Base-by-base conservation (phyloP, 2,797 vertebrate genomes). In the Chelonia mydas region DNA sequence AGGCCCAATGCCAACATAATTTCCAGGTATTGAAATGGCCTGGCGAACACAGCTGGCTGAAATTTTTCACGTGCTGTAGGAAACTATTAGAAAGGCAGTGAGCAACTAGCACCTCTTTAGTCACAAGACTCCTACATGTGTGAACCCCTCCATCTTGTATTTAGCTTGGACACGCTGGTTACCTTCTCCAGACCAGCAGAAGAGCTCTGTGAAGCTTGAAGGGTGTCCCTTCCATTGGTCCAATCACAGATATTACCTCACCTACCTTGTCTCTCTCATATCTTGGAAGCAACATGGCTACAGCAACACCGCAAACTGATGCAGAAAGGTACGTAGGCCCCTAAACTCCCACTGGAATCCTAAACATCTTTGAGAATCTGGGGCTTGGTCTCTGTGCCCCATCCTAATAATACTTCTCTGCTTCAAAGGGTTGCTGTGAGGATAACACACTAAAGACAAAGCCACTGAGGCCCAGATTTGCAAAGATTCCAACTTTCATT, bases 1-100 rank as follows among this genome's bases (percentile, higher is more conserved):
- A 86, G 90, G 78, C 84, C 92, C 87, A 78, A 47, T 84, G 92
- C 59, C 65, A 86, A 88, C 81, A 84, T 94, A 93, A 84, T 95
- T 95, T 92, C 90, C 86, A 84, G n/a, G 82, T 86, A 28, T 47
- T 96, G 83, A 89, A 79, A 45, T 25, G 74, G 28, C 23, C 25
- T 47, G 45, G 13, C 13, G 5, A 76, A 47, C 84, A 96, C 83
- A 94, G 92, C 89, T 81, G 94, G 78, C 87, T 97, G 92, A 81
- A 94, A 97, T 95, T 91, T 51, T 83, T 96, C 84, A 68, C 76
- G 5, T 37, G n/a, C 65, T 37, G 9, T 37, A 68, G n/a, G 65
- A 68, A 19, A 68, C n/a, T 37, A 11, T 9, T 37, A 2, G 10
- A 37, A 37, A 68, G n/a, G 65, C n/a, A 37, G n/a, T 37, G 65